Evolutionary conservation across 2,113 vertebrate genomes (phyloP), one percentile per base, ranked within the genome.

Genomic region (Barbus barbus): DNA sequence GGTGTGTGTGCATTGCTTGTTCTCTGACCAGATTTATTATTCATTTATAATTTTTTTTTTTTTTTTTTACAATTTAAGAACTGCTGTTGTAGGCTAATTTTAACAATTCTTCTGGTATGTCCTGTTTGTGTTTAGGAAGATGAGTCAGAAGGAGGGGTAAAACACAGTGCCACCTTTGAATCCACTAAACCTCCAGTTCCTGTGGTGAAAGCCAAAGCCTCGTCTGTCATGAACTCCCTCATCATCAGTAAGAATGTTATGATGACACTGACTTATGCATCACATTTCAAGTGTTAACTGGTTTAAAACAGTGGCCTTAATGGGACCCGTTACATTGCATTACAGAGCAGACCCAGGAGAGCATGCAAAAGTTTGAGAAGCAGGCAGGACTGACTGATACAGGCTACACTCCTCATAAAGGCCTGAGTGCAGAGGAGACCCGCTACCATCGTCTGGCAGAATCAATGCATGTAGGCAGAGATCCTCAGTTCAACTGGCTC

Each of bases 201-300:
- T 0, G 95, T 97, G 88, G 96, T 98, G 91, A 98, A 97, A 93
- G 94, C 97, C 77, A 99, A 97, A 92, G 98, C 97, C 82, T 96
- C 96, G 12, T 95, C 95, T 4, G 53, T 96, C 91, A 96, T 98
- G 96, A 98, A 81, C 90, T 96, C 97, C 65, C 93, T 98, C 44
- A 95, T 96, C 91, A 96, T 93, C 93, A 97, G 98, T 99, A 97
- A 98, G 97, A 76, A 12, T 28, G 20, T 51, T 20, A 83, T 7
- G 8, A n/a, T 36, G 8, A 36, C 28, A 53, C 51, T 51, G 14
- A 5, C 16, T 51, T 1, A 53, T 20, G 5, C 9, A 63, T 28
- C 38, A 11, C 13, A 65, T 80, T 65, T 65, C 14, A 73, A 58
- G 20, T 72, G 58, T 48, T 78, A 22, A 24, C 1, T 69, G 14